Base-by-base conservation (phyloP, 2,888 invertebrate species). In the Drosophila nr. perissopoda region DNA sequence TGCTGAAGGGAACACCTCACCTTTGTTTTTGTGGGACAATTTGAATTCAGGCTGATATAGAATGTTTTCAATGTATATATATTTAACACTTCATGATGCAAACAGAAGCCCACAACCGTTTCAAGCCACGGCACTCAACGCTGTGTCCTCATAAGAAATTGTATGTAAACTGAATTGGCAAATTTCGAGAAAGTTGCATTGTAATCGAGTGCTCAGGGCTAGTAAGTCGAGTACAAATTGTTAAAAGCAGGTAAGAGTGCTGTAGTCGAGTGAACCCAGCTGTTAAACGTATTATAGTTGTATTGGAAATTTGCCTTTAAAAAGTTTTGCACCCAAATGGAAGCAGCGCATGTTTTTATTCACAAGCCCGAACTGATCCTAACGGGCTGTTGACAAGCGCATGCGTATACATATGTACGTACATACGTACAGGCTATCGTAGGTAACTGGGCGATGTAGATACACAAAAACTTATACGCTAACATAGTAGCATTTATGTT, bases 11-110 rank as follows among this genome's bases (percentile, higher is more conserved):
- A 33, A 25, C 33, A 53, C 13, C 34, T 1, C 3, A 7, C 52
- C 25, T 5, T 31, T 5, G 13, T 8, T 6, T 56, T 10, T 60
- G 74, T 79, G 57, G 80, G 59, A 57, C 60, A 49, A 1, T 27
- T 59, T 66, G 36, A 60, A 51, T 79, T 87, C 84, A 83, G 85
- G 74, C 74, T 72, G 61, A 74, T 84, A 81, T 11, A 5, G 40
- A 10, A 40, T 40, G 71, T 64, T 70, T 76, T 82, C 79, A 87
- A 79, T 88, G 59, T 71, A 62, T 59, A 33, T 63, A 48, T 58
- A 56, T 64, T 60, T 75, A 70, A 31, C 46, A 56, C 63, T 54
- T 52, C 33, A 51, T 42, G 42, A 40, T 6, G 33, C 54, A 36
- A 6, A 16, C 10, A 16, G 11, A 4, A 25, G 25, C 16, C 11